phyloP scores from a whole-genome alignment of 1,140 invertebrate species.

The Planococcus citri region DNA sequence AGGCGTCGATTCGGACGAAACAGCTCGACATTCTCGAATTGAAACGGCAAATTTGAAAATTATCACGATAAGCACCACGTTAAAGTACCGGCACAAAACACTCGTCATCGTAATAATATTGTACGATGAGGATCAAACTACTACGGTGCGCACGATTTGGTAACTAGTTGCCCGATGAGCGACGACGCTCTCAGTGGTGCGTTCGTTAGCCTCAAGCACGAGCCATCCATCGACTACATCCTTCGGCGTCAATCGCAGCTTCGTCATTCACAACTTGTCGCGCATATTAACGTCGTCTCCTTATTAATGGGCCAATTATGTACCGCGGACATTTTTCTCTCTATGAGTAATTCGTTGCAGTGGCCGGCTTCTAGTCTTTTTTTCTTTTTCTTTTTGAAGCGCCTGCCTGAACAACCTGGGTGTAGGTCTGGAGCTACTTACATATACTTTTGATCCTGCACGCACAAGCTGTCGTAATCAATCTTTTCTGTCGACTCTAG shows the following conservation, averaged over 20 bases:
- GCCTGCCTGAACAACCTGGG: too few relatives aligned
- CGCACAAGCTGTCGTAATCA: too few relatives aligned
- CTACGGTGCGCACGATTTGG: background rate
- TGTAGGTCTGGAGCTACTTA: too few relatives aligned
- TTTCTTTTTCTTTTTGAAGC: too few relatives aligned
- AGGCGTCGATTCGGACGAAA: conserved; percentile 24
- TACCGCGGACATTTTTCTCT: background rate
- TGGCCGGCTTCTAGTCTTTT: too few relatives aligned
- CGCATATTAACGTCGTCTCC: background rate
- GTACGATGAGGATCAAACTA: background rate
- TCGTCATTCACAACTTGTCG: conserved; percentile 2
- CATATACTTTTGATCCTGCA: too few relatives aligned
- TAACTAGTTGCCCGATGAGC: background rate
- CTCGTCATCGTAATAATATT: background rate
- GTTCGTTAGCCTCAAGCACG: conserved; percentile 1
- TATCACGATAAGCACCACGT: background rate
- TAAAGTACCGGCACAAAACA: background rate
- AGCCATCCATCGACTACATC: background rate
- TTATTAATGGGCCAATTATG: conserved; percentile 7
- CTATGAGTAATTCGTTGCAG: background rate
- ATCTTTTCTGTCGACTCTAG: too few relatives aligned
- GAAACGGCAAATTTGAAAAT: background rate
- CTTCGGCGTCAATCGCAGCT: background rate
- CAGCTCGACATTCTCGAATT: background rate
- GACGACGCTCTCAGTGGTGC: background rate